Base-by-base conservation (phyloP, 2,797 vertebrate species). In the Pangasius djambal region DNA sequence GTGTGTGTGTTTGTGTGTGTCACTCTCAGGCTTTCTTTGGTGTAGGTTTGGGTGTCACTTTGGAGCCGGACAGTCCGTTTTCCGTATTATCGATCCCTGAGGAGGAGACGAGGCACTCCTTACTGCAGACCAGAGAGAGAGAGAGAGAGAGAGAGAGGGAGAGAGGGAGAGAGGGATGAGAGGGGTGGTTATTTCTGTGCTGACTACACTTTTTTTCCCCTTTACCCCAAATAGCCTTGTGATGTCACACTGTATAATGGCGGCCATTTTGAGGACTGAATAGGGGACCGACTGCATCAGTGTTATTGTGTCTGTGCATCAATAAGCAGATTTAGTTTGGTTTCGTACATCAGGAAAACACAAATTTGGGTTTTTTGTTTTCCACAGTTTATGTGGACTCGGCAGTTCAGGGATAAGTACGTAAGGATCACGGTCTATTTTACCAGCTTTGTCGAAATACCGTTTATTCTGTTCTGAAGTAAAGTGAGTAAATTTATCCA, bases 41-140 rank as follows among this genome's bases (percentile, higher is more conserved):
- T 91, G 97, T 97, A 22, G 96, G 91, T 93, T 99, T 99, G 88
- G 97, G 96, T 88, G 97, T 97, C 0, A 96, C 96, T 95, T 98
- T 99, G 94, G 98, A 97, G 95, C 97, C 97, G 0, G 97, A 97
- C 95, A 98, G 92, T 90, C 97, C 97, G 0, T 99, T 98, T 94
- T 99, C 98, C 1, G 98, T 99, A 94, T 99, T 98, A 95, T 99
- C 98, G 0, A 98, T 98, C 91, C 97, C 98, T 20, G 98, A 99
- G 40, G 98, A 99, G 89, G 97, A 97, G 92, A 99, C 98, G 44
- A 99, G 98, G 93, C 98, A 98, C 93, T 99, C 98, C 92, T 98
- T 99, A 97, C 97, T 98, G 95, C 44, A 91, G 87, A 48, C 5
- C 70, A 67, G 81, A 82, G 61, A 83, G 15, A 88, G 1, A 87